These are phyloP conservation scores for Stylophora pistillata DNA, from an alignment of 64 coral and sea anemone species.

Conservation along the genomic window DNA sequence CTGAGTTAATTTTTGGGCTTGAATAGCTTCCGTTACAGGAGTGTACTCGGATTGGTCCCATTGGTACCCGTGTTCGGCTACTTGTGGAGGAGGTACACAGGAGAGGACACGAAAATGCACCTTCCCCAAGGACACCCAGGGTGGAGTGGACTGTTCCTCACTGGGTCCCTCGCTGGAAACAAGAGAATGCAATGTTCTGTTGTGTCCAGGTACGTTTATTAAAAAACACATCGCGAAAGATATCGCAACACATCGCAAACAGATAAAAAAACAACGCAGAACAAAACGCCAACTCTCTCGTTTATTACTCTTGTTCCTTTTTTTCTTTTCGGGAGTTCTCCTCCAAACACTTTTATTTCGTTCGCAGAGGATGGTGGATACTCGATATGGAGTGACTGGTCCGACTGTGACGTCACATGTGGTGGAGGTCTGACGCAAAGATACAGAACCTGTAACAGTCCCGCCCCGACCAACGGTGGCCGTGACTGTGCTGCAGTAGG, in stretches of 20 bases:
- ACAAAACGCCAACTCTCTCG: too few species aligned
- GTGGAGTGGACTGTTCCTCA: conserved; percentile 63
- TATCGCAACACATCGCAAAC: too few species aligned
- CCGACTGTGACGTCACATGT: conserved; percentile 71
- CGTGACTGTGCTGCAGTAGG: conserved; percentile 66
- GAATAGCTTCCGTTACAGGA: conserved; percentile 59
- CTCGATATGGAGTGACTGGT: conserved; percentile 79
- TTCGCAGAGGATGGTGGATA: conserved; percentile 76
- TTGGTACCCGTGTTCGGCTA: conserved; percentile 68
- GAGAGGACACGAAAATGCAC: conserved; percentile 72
- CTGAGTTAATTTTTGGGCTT: not conserved
- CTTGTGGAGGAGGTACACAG: conserved; percentile 88
- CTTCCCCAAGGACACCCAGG: conserved; percentile 60
- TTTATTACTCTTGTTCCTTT: not conserved
- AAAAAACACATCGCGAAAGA: too few species aligned
- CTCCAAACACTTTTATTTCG: not conserved
- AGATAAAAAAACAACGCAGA: too few species aligned
- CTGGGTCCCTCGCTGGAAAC: conserved; percentile 84
- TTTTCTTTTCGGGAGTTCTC: not conserved
- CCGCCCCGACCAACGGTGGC: conserved; percentile 72
- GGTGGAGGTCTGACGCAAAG: conserved; percentile 81
- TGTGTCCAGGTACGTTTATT: conserved; percentile 71
- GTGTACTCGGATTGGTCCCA: conserved; percentile 71
- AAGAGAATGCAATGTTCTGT: conserved; percentile 76
- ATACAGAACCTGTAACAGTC: conserved; percentile 68